phyloP scores from a whole-genome alignment of 2,888 invertebrate species.

The Mactromeris polynyma region DNA sequence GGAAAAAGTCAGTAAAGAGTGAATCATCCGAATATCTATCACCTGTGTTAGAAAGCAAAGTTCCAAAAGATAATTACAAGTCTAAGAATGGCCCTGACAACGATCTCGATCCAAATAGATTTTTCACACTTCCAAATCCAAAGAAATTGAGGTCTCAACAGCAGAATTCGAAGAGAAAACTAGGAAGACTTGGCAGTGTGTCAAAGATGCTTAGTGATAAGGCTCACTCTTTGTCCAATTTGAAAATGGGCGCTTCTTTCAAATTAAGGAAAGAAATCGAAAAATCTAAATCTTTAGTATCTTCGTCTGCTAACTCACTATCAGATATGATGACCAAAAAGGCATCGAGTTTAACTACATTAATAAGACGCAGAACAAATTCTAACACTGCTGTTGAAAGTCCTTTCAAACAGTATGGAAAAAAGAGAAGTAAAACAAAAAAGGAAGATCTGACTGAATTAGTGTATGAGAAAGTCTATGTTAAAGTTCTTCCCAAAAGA shows the following conservation, averaged over 20 bases:
- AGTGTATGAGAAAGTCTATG: constrained; percentile 60
- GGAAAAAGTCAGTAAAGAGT: constrained; percentile 18
- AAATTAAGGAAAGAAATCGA: constrained; percentile 64
- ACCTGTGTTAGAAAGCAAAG: constrained; percentile 55
- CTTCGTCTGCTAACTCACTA: constrained; percentile 56
- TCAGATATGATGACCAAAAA: constrained; percentile 64
- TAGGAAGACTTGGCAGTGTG: constrained; percentile 54
- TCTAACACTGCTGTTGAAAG: constrained; percentile 54
- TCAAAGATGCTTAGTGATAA: constrained; percentile 64
- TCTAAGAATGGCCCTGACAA: constrained; percentile 20
- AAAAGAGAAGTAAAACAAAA: constrained; percentile 30
- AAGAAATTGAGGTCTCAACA: constrained; percentile 48
- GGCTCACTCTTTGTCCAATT: constrained; percentile 60
- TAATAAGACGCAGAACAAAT: constrained; percentile 59
- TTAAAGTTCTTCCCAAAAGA: constrained; percentile 45
- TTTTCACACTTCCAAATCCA: constrained; percentile 61
- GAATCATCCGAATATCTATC: constrained; percentile 45
- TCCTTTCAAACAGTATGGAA: constrained; percentile 59
- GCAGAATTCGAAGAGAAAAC: constrained; percentile 41
- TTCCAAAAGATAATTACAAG: background rate
- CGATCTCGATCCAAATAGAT: constrained; percentile 43
- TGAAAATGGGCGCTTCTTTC: constrained; percentile 60
- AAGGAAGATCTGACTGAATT: constrained; percentile 52
- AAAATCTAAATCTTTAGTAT: constrained; percentile 49
- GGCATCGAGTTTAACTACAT: constrained; percentile 62